These are phyloP conservation scores for Trochalopteron elliotii DNA, from an alignment of 2,113 vertebrate species.

Conservation along the genomic window DNA sequence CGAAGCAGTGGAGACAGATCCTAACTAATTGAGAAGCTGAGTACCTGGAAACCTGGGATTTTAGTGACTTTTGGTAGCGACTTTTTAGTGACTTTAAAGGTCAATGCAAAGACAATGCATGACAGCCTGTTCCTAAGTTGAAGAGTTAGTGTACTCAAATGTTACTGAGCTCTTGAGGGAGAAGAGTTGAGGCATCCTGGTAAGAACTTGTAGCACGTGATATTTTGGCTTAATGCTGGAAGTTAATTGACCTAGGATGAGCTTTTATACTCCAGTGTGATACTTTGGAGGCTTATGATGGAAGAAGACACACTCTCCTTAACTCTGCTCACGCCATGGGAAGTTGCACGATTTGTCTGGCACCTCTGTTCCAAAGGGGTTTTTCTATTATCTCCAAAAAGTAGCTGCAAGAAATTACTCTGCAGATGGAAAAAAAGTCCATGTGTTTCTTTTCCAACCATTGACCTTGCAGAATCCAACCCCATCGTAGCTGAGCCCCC, in stretches of 20 bases:
- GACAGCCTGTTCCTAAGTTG: background rate
- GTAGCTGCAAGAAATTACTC: background rate
- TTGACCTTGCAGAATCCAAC: background rate
- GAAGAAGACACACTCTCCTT: background rate
- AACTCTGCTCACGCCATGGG: background rate
- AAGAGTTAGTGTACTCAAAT: background rate
- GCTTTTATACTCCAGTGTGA: background rate
- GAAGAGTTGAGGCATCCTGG: background rate
- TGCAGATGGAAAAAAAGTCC: background rate
- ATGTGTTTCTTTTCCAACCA: background rate
- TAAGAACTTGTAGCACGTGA: background rate
- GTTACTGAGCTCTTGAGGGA: background rate
- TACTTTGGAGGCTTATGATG: background rate
- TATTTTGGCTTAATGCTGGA: background rate
- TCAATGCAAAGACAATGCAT: background rate
- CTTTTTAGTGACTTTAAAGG: too few relatives aligned
- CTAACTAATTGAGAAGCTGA: background rate
- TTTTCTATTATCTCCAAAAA: background rate
- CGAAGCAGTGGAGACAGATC: fast-evolving
- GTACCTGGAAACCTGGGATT: background rate
- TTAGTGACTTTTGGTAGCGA: background rate
- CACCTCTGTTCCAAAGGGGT: background rate
- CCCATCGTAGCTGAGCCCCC: fast-evolving
- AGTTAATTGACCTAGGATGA: background rate
- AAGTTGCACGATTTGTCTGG: background rate